Evolutionary conservation across 2,113 vertebrate genomes (phyloP).

Genomic region (Myrmecobius fasciatus): DNA sequence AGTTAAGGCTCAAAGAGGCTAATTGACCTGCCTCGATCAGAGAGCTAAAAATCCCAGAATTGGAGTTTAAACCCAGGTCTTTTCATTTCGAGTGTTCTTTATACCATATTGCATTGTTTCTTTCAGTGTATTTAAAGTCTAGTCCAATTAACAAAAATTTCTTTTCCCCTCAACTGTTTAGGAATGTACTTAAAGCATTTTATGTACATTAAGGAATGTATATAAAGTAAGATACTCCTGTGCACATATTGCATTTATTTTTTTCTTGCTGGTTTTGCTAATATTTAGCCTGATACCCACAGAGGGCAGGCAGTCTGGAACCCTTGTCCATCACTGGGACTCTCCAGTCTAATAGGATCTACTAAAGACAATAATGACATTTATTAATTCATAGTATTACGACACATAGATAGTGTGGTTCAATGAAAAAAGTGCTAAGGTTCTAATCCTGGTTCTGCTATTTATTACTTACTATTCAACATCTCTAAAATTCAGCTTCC

Average conservation of each 20-base stretch:
- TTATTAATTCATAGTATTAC: not conserved
- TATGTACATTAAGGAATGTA: not conserved
- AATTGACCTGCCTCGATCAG: not conserved
- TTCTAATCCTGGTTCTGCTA: not conserved
- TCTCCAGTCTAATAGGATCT: not conserved
- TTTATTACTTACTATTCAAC: not conserved
- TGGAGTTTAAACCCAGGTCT: not conserved
- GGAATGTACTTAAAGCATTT: not conserved
- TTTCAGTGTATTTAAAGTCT: not conserved
- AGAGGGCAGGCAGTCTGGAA: not conserved
- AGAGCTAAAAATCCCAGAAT: not conserved
- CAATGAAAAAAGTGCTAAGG: not conserved
- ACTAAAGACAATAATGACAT: not conserved
- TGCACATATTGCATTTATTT: not conserved
- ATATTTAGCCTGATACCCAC: not conserved
- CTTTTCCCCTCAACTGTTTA: not conserved
- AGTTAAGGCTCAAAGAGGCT: not conserved
- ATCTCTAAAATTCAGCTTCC: not conserved
- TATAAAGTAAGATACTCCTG: not conserved
- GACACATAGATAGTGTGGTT: not conserved
- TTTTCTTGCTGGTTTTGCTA: not conserved
- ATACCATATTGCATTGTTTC: not conserved
- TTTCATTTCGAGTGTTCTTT: not conserved
- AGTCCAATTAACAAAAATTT: not conserved
- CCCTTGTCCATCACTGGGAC: not conserved